phyloP scores from a whole-genome alignment of 2,888 invertebrate species.

The Rhodophaea formosa region DNA sequence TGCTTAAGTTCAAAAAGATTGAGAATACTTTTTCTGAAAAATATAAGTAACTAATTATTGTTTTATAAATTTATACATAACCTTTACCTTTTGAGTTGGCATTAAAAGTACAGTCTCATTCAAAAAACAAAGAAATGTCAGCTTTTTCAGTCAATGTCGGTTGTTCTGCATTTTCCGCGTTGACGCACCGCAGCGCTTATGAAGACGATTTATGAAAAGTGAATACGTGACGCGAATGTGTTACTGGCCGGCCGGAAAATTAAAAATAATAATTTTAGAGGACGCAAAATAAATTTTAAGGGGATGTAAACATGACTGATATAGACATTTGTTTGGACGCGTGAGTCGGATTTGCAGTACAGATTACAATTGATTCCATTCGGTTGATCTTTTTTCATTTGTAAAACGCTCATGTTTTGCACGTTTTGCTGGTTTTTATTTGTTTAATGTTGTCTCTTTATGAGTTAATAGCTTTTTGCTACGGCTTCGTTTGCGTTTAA shows the following conservation, averaged over 20 bases:
- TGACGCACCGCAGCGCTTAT: slow-evolving; percentile 54
- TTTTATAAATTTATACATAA: too few relatives aligned
- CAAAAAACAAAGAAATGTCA: slow-evolving; percentile 2
- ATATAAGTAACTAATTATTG: too few relatives aligned
- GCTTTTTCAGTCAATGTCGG: slow-evolving; percentile 22
- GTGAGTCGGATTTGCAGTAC: slow-evolving; percentile 28
- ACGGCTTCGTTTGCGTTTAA: too few relatives aligned
- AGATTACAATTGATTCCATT: slow-evolving; percentile 17
- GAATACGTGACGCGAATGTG: slow-evolving; percentile 57
- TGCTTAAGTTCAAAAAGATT: too few relatives aligned
- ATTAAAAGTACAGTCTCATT: too few relatives aligned
- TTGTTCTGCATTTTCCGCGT: slow-evolving; percentile 43
- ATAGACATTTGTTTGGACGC: slow-evolving; percentile 29
- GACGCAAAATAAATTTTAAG: slow-evolving; percentile 38
- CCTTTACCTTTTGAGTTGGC: too few relatives aligned
- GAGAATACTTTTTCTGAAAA: too few relatives aligned
- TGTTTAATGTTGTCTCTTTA: too few relatives aligned
- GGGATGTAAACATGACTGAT: slow-evolving; percentile 35
- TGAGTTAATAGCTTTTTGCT: too few relatives aligned
- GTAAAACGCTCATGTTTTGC: not conserved
- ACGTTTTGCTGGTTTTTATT: not conserved
- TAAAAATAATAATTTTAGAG: slow-evolving; percentile 44
- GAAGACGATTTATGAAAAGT: slow-evolving; percentile 61
- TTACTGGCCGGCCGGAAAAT: slow-evolving; percentile 38
- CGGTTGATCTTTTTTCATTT: slow-evolving; percentile 1